Conservation (phyloP, 2,888 invertebrate species). For the Drosophila koepferae region DNA sequence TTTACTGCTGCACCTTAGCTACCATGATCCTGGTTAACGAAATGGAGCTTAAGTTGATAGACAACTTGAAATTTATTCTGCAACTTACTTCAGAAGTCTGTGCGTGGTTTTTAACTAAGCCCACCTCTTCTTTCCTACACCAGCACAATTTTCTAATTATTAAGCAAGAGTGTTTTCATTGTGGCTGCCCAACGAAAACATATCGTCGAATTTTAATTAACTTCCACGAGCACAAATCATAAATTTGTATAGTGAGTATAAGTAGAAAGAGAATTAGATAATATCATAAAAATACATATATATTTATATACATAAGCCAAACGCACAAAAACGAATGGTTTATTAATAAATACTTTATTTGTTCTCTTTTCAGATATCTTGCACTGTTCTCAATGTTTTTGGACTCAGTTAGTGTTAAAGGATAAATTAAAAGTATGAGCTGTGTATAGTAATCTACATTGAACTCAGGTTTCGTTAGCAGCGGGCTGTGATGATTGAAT, state of each 20-base stretch:
- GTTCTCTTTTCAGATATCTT: background rate
- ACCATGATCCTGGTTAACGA: constrained; percentile 52
- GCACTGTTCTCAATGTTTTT: background rate
- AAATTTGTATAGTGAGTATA: background rate
- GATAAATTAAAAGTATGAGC: background rate
- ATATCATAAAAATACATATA: background rate
- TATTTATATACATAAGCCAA: background rate
- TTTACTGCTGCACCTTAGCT: constrained; percentile 21
- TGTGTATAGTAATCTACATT: constrained; percentile 86
- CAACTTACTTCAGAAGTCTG: constrained; percentile 20
- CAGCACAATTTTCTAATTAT: constrained; percentile 27
- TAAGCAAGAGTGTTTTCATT: background rate
- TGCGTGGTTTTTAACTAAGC: constrained; percentile 17
- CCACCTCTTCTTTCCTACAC: constrained; percentile 13
- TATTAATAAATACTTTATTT: background rate
- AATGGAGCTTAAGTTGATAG: constrained; percentile 74
- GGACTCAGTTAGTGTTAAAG: background rate
- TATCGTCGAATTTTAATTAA: background rate
- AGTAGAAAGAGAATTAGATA: no score
- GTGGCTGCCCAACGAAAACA: background rate
- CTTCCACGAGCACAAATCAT: background rate
- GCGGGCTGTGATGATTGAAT: constrained; percentile 88
- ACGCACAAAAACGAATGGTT: background rate
- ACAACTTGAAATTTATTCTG: constrained; percentile 59
- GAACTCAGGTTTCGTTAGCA: constrained; percentile 95